A percentile compares a stretch with the other conserved stretches of the same genome.
These are phyloP conservation scores for Lipophrys pholis DNA, from an alignment of 2,113 vertebrate species.

Conservation along the genomic window DNA sequence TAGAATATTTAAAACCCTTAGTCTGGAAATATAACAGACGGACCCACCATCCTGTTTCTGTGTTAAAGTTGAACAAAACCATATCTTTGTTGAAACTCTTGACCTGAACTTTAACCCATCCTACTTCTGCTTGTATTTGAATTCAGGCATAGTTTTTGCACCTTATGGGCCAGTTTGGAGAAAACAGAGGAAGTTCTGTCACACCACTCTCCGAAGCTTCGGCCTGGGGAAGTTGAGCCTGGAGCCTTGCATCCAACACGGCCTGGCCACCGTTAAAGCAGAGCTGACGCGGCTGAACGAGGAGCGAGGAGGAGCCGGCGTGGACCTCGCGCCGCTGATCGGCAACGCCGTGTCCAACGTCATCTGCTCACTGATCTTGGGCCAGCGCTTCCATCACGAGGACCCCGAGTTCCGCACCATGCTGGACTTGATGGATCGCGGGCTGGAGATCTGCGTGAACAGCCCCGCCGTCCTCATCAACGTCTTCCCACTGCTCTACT, in stretches of 20 bases:
- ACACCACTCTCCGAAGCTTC: slow-evolving; percentile 89
- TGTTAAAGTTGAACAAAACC: too few relatives aligned
- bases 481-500: slow-evolving; percentile 90
- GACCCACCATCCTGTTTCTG: too few relatives aligned
- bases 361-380: slow-evolving; percentile 93
- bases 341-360: slow-evolving; percentile 91
- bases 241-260: slow-evolving; percentile 91
- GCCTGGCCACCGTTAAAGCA: slow-evolving; percentile 86
- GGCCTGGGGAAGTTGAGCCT: slow-evolving; percentile 92
- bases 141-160: slow-evolving; percentile 93
- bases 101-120: background rate
- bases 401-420: slow-evolving; percentile 88
- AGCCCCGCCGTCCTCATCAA: slow-evolving; percentile 89
- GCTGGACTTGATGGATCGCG: slow-evolving; percentile 88
- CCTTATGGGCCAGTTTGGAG: slow-evolving; percentile 92
- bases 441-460: slow-evolving; percentile 88
- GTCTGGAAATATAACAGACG: too few relatives aligned
- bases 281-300: slow-evolving; percentile 85
- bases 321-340: slow-evolving; percentile 85
- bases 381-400: slow-evolving; percentile 89
- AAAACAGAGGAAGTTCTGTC: slow-evolving; percentile 94
- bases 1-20: too few relatives aligned
- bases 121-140: slow-evolving; percentile 32
- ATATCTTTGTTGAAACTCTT: too few relatives aligned
- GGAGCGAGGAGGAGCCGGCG: slow-evolving; percentile 53